Evolutionary conservation across 2,797 vertebrate species (phyloP).

Genomic region (Galagoides demidoff): DNA sequence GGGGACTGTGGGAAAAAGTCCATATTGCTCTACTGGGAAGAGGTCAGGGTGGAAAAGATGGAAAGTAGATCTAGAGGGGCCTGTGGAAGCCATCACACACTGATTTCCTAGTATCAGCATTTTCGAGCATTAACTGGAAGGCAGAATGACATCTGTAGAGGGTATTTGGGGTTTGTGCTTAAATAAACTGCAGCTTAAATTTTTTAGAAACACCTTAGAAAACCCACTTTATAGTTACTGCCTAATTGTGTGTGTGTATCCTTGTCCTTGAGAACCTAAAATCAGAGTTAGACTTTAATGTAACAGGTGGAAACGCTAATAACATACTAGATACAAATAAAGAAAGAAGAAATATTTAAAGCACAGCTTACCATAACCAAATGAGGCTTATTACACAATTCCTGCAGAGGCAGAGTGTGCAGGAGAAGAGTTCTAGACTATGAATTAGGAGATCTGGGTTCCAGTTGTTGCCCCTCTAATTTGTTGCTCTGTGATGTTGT

Average conservation of each 20-base stretch:
- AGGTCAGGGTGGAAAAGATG: not conserved
- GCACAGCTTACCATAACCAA: not conserved
- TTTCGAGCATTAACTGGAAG: not conserved
- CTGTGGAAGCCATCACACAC: not conserved
- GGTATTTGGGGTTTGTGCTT: not conserved
- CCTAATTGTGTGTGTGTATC: not conserved
- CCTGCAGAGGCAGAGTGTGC: not conserved
- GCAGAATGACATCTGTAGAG: not conserved
- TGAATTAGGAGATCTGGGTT: not conserved
- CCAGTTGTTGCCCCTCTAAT: not conserved
- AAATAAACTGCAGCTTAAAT: not conserved
- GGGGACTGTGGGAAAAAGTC: not conserved
- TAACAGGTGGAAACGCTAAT: not conserved
- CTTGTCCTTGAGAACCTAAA: slow-evolving; percentile 9
- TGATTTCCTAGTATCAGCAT: not conserved
- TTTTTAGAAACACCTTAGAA: not conserved
- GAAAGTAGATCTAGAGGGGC: not conserved
- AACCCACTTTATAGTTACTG: not conserved
- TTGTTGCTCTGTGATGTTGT: not conserved
- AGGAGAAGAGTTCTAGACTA: not conserved
- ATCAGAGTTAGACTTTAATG: not conserved
- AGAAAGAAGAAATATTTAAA: not conserved
- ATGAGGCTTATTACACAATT: not conserved
- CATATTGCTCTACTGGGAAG: not conserved
- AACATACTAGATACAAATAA: not conserved